Evolutionary conservation across 2,888 invertebrate genomes (phyloP).

Genomic region (Seira ritae): DNA sequence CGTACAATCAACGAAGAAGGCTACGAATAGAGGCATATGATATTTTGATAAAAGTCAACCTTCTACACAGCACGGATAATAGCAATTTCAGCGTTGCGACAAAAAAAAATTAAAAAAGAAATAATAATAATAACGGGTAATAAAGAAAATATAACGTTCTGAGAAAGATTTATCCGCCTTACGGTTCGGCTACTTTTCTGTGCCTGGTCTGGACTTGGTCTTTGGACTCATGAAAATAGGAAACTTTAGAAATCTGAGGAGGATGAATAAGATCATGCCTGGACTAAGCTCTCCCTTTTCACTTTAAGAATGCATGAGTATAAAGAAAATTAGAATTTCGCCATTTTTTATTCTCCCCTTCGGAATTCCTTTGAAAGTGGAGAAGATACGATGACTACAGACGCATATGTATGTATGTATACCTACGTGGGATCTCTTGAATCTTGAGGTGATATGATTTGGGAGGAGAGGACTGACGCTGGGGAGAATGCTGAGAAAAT

Average conservation of each 20-base stretch:
- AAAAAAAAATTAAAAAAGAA: background rate
- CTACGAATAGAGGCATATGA: background rate
- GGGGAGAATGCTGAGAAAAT: background rate
- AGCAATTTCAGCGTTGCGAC: conserved; percentile 1
- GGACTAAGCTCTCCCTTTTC: too few species aligned
- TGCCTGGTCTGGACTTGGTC: too few species aligned
- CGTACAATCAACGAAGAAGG: background rate
- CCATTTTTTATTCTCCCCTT: conserved; percentile 6
- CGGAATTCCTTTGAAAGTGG: background rate
- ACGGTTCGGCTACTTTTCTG: background rate
- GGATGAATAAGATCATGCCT: too few species aligned
- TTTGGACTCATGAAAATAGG: too few species aligned
- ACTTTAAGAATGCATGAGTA: too few species aligned
- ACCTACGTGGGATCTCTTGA: too few species aligned
- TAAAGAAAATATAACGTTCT: background rate
- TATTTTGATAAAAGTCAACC: background rate
- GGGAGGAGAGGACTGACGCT: background rate
- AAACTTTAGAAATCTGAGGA: too few species aligned
- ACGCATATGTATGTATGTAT: too few species aligned
- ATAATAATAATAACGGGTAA: background rate
- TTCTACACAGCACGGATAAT: background rate
- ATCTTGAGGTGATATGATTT: too few species aligned
- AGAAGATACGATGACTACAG: too few species aligned
- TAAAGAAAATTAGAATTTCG: background rate
- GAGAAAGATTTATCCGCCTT: background rate